Evolutionary conservation across 2,113 vertebrate genomes (phyloP), one percentile per base, ranked within the genome.

Genomic region (Xerus inauris): DNA sequence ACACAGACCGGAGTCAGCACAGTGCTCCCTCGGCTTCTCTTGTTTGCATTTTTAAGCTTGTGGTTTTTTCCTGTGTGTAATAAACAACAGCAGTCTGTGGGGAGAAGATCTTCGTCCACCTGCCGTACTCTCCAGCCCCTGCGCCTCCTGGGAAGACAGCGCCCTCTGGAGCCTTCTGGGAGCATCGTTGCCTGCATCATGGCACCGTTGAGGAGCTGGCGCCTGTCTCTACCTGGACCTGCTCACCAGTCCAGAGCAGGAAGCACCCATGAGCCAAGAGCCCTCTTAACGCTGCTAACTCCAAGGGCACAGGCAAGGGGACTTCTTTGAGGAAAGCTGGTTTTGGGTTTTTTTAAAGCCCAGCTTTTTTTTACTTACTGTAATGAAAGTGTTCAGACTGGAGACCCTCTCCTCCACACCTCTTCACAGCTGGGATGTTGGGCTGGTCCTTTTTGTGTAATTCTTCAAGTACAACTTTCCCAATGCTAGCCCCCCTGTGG

Each of bases 1-100:
- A 91, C 62, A 0, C n/a, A 2, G 85, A 88, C 91, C 1, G 0
- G 76, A 87, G 93, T 75, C 83, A 11, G 89, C 93, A 32, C 79
- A 3, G 87, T 4, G 49, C 79, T 88, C 83, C 86, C 82, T 91
- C 42, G 26, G 89, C 96, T 49, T 80, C 97, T 97, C 95, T 67
- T 32, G 49, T 76, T 59, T 94, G 77, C 94, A 35, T 87, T 86
- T 82, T 71, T n/a, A 77, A 86, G 40, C 65, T 42, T 91, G 64
- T 90, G 87, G 93, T 59, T 91, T 96, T 92, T 77, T 94, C 95
- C 90, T 28, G 94, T 82, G 98, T 98, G 96, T 98, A 97, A 98
- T 97, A 98, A 98, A 73, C 54, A 96, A 87, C 95, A 64, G 94
- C 81, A 30, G 93, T 88, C 94, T 82, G 79, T 82, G 69, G 10